Base-by-base conservation (phyloP, 2,113 vertebrate species). In the Nesogale talazaci region DNA sequence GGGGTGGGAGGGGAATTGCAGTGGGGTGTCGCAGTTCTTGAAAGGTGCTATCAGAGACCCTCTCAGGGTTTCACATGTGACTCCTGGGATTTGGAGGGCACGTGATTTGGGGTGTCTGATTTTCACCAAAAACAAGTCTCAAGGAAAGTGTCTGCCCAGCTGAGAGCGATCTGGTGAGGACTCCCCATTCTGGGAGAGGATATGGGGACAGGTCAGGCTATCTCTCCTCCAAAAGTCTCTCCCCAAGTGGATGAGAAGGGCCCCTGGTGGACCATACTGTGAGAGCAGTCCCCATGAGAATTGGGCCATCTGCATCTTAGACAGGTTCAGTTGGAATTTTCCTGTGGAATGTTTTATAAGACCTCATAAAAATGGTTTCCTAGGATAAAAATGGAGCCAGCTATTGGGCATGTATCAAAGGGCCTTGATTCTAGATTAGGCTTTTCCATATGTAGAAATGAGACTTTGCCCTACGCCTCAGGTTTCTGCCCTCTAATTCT, bases 211-310 rank as follows among this genome's bases (percentile, higher is more conserved):
- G 42, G 52, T 12, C 8, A 3, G 3, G 27, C 63, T 29, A 36
- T 29, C n/a, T n/a, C n/a, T n/a, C n/a, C n/a, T n/a, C 76, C 3
- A 14, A 16, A n/a, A 27, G 22, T 1, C 3, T 3, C 11, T 61
- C 42, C 6, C 0, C 0, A 23, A 11, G 4, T 57, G 15, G 77
- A 23, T 25, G 10, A 14, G 27, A 3, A 36, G 27, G 72, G 17
- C 27, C 27, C 11, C 46, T 36, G n/a, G 23, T 72, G 19, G 27
- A 22, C 1, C 1, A 1, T 10, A 3, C 25, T 34, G 0, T 69
- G 10, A 56, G 61, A 61, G 34, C 27, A 20, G n/a, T 56, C n/a
- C 2, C 42, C 6, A 1, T 34, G 29, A 22, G 7, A 34, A 16
- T 8, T 0, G 6, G 36, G 22, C 19, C 20, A 1, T 6, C 29